Evolutionary conservation across 2,888 invertebrate species (phyloP), one percentile per base, ranked within the genome.

Genomic region (Rotaria sp.): DNA sequence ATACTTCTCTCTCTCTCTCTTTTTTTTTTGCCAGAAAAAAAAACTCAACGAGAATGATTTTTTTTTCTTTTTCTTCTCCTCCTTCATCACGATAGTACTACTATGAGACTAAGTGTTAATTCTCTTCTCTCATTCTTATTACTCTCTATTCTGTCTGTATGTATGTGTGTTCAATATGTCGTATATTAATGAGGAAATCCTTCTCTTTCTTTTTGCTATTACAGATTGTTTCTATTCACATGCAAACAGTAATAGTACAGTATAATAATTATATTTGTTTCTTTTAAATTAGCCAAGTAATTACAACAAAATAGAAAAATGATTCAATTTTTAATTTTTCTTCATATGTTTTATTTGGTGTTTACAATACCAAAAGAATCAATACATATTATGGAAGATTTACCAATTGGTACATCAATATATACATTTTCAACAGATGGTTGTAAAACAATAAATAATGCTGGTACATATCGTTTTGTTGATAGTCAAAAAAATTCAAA

Each of bases 161-260:
- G 57, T 30, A 59, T 59, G 57, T 38, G 11, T 74, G 41, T 74
- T 74, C 74, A 74, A 74, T 74, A 41, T 74, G 74, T 74, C 74
- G 74, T 74, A 38, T 74, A 74, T 38, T 74, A 74, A 74, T 74
- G 74, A 74, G 74, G 74, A 74, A 74, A 74, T 74, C 74, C 74
- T 74, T 74, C 74, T 74, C 74, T 24, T 15, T 67, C 35, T 18
- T 74, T 74, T 41, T 74, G 35, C 74, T 59, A 59, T 59, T 59
- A 59, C 57, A 59, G 57, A 59, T 59, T 59, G 57, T 59, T 59
- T n/a, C 57, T 59, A 30, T 59, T 59, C 57, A 59, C 57, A 59
- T 59, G 1, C 57, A 59, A 59, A 59, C 30, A 59, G 57, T 30
- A n/a, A n/a, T n/a, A 59, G 57, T 59, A 11, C 57, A 59, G 30